A percentile compares a stretch with the other conserved stretches of the same genome.
These are phyloP conservation scores for Ascidia mentula DNA, from an alignment of 23 tunicate species.

Conservation along the genomic window DNA sequence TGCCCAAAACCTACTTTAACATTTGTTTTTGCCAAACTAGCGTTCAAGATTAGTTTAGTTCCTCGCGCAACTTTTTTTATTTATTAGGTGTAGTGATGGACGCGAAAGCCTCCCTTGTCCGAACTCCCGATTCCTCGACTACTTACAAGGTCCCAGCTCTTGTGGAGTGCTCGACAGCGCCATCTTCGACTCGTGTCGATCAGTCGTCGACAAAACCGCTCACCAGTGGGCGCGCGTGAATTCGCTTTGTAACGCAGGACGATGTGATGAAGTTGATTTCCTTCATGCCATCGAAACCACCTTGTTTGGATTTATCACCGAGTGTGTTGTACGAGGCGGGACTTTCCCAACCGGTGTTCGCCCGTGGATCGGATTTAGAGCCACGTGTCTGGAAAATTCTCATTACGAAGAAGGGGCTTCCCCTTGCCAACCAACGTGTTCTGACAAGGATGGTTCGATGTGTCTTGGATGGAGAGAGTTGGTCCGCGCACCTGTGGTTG, in stretches of 20 bases:
- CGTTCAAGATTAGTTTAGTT: too few relatives aligned
- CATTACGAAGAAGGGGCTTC: conserved; percentile 24
- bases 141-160: neutral
- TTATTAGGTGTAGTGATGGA: too few relatives aligned
- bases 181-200: neutral
- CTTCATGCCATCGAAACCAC: neutral
- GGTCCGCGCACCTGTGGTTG: neutral
- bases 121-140: neutral
- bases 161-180: conserved; percentile 2
- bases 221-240: conserved; percentile 3
- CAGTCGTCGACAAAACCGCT: neutral
- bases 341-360: neutral
- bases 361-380: neutral
- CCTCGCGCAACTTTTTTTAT: too few relatives aligned
- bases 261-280: neutral
- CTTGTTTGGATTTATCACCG: neutral
- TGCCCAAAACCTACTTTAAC: too few relatives aligned
- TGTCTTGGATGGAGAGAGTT: neutral
- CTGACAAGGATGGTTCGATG: conserved; percentile 17
- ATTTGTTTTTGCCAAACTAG: too few relatives aligned
- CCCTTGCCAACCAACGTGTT: conserved; percentile 47
- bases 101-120: too few relatives aligned
- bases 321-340: neutral
- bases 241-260: neutral
- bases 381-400: conserved; percentile 37